phyloP scores from a whole-genome alignment of 2,888 invertebrate genomes.

The Drosophila percnosoma region DNA sequence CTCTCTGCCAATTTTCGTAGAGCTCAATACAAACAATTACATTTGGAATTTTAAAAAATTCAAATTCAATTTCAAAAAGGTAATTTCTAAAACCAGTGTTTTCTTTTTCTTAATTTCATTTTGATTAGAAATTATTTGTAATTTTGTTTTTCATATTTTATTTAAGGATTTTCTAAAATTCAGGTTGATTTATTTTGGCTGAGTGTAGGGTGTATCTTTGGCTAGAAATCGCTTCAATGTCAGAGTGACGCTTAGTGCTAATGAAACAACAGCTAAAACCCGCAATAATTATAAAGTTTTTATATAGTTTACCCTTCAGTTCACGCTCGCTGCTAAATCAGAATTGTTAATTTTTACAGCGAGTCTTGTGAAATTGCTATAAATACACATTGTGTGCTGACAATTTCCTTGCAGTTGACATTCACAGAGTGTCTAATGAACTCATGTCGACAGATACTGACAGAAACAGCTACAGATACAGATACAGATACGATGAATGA shows the following conservation, averaged over 20 bases:
- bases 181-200: neutral
- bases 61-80: neutral
- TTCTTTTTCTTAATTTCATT: neutral
- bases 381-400: constrained; percentile 55
- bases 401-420: constrained; percentile 81
- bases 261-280: constrained; percentile 47
- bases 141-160: no score
- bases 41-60: neutral
- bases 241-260: constrained; percentile 25
- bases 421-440: constrained; percentile 75
- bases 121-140: no score
- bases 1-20: constrained; percentile 19
- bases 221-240: constrained; percentile 35
- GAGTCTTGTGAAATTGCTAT: constrained; percentile 49
- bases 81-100: neutral
- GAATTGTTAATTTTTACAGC: constrained; percentile 49
- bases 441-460: constrained; percentile 68
- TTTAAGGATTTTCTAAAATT: neutral
- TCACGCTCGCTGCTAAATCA: constrained; percentile 12
- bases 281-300: constrained; percentile 36
- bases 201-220: neutral
- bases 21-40: neutral
- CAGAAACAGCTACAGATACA: constrained; percentile 59
- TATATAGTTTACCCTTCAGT: neutral
- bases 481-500: constrained; percentile 60